Base-by-base conservation (phyloP, 1,140 invertebrate species). In the Caerostris darwini region DNA sequence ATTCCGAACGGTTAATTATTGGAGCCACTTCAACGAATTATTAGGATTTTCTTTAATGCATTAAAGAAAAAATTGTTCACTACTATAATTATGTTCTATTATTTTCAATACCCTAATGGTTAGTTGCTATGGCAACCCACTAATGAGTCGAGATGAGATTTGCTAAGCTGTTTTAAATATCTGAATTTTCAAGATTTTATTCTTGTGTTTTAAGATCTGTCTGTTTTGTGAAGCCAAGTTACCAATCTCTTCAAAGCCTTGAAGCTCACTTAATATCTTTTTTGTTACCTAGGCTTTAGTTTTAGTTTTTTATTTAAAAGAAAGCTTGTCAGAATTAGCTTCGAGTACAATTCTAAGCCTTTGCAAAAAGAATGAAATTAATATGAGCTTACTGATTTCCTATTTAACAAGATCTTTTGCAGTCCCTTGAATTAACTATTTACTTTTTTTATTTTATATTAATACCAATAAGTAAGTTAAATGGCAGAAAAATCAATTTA, bases 121-220 rank as follows among this genome's bases (percentile, higher is more conserved):
- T 10, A n/a, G 82, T 85, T 57, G 54, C 19, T 54, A 85, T 85
- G 19, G 19, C 82, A 19, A 85, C 82, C 54, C 10, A 10, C 54
- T 85, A 85, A 85, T 85, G 82, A 85, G 57, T 85, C 57, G 82
- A 56, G 50, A 57, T 7, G 19, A 85, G 58, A 58, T 58, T 85
- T 85, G 54, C 56, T 57, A 56, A 85, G 82, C 82, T 4, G 17
- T 57, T 56, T 85, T 19, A 85, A 12, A 58, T n/a, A 6, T 57
- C 54, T 50, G 71, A 64, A 64, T 77, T 77, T 34, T 50, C 34
- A 34, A 50, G 71, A 77, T 77, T 77, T 77, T 77, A 50, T 12
- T 77, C 12, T 77, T 77, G 19, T 77, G 19, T 77, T 2, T 77
- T 77, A 14, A 77, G 34, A 3, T 4, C 34, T 77, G 71, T 77